Conservation (phyloP, 2,888 invertebrate species). For the Agonum fuliginosum region DNA sequence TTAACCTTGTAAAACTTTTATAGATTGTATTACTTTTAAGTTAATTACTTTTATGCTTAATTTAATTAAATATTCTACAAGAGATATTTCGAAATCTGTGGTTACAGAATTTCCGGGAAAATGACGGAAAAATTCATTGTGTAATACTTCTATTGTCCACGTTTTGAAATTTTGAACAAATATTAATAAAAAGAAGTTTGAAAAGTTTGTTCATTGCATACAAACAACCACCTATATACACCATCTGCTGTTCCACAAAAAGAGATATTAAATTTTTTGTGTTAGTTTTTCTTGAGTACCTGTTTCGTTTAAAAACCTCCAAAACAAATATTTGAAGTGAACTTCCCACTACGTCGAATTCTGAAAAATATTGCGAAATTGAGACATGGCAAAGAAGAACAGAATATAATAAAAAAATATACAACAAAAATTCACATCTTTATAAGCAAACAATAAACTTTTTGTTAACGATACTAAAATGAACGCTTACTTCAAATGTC, state of each 20-base stretch:
- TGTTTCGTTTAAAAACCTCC: slow-evolving; percentile 13
- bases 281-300: slow-evolving; percentile 33
- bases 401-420: no score
- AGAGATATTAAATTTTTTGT: slow-evolving; percentile 37
- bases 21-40: not conserved
- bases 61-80: slow-evolving; percentile 5
- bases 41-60: slow-evolving; percentile 29
- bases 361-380: not conserved
- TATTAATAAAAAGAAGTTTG: slow-evolving; percentile 35
- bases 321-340: slow-evolving; percentile 11
- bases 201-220: slow-evolving; percentile 37
- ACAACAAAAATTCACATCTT: no score
- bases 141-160: slow-evolving; percentile 1
- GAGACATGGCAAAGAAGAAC: no score
- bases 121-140: not conserved
- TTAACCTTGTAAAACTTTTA: slow-evolving; percentile 26
- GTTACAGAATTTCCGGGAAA: not conserved
- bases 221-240: not conserved
- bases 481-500: no score
- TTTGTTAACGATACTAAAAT: no score
- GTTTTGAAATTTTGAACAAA: slow-evolving; percentile 22
- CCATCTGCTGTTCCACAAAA: slow-evolving; percentile 19
- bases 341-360: not conserved
- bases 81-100: not conserved
- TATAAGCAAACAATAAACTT: no score